Conservation (phyloP, 2,113 vertebrate species). For the Calyptomena viridis region DNA sequence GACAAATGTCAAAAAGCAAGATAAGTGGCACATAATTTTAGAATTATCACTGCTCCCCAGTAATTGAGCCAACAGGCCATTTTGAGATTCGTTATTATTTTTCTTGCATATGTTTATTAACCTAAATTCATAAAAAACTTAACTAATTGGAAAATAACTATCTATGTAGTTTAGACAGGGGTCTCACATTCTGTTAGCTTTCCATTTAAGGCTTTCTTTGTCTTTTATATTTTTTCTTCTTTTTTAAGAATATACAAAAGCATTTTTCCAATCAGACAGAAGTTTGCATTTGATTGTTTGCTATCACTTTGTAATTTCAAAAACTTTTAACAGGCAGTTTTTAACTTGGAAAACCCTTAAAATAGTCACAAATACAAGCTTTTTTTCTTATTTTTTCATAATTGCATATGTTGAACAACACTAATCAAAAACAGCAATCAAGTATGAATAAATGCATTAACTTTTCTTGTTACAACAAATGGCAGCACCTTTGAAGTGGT, state of each 20-base stretch:
- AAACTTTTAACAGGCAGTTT: neutral
- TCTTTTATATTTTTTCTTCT: neutral
- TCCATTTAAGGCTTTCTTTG: neutral
- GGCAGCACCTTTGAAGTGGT: neutral
- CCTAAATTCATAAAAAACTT: neutral
- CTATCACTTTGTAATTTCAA: neutral
- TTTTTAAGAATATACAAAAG: neutral
- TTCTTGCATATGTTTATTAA: neutral
- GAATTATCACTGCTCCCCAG: neutral
- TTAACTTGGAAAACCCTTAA: neutral
- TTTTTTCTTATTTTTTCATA: neutral
- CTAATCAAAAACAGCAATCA: neutral
- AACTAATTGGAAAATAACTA: neutral
- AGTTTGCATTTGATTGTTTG: neutral
- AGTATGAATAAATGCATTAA: neutral
- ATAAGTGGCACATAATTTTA: neutral
- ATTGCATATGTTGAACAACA: accelerated
- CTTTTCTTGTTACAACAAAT: neutral
- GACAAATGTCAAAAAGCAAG: neutral
- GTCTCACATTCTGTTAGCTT: neutral
- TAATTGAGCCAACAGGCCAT: neutral
- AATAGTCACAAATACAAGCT: neutral
- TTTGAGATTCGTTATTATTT: neutral
- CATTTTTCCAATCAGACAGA: neutral
- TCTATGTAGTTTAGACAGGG: neutral